phyloP scores from a whole-genome alignment of 1,140 invertebrate genomes.

The Drosophila mauritiana region DNA sequence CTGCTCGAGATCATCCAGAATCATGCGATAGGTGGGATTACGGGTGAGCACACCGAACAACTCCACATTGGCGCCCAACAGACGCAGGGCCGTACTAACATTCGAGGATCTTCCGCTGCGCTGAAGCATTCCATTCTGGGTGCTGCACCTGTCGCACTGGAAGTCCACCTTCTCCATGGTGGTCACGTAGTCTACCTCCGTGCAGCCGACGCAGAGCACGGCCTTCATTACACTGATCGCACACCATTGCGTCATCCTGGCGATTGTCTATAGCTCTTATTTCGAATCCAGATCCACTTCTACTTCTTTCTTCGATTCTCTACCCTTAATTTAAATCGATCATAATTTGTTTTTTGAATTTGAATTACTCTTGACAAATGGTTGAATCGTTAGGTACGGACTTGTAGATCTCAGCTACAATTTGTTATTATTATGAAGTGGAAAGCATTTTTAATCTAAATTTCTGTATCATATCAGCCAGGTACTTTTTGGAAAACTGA shows the following conservation, averaged over 20 bases:
- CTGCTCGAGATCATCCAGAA: slow-evolving; percentile 86
- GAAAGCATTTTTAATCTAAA: not conserved
- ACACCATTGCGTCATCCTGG: slow-evolving; percentile 15
- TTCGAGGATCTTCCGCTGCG: slow-evolving; percentile 90
- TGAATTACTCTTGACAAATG: not conserved
- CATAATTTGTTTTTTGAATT: slow-evolving; percentile 17
- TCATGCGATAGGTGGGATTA: slow-evolving; percentile 84
- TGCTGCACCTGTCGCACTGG: slow-evolving; percentile 85
- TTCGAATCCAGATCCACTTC: not conserved
- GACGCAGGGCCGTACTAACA: slow-evolving; percentile 87
- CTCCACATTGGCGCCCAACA: slow-evolving; percentile 86
- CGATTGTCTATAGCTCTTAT: not conserved
- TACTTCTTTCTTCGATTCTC: not conserved
- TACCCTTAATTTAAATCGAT: not conserved
- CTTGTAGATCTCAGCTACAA: too few relatives aligned
- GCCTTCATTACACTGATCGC: slow-evolving; percentile 36
- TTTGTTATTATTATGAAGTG: too few relatives aligned
- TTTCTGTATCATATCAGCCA: slow-evolving; percentile 5
- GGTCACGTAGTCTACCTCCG: slow-evolving; percentile 86
- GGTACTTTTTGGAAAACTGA: not conserved
- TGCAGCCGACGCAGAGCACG: slow-evolving; percentile 84
- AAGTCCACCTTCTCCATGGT: slow-evolving; percentile 81
- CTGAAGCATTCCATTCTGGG: slow-evolving; percentile 86
- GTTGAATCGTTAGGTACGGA: too few relatives aligned
- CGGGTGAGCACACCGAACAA: slow-evolving; percentile 86